Percentiles rank a stretch among this genome's conserved stretches.
These are phyloP conservation scores for Thalpophila matura DNA, from an alignment of 2,888 invertebrate genomes.

Conservation along the genomic window DNA sequence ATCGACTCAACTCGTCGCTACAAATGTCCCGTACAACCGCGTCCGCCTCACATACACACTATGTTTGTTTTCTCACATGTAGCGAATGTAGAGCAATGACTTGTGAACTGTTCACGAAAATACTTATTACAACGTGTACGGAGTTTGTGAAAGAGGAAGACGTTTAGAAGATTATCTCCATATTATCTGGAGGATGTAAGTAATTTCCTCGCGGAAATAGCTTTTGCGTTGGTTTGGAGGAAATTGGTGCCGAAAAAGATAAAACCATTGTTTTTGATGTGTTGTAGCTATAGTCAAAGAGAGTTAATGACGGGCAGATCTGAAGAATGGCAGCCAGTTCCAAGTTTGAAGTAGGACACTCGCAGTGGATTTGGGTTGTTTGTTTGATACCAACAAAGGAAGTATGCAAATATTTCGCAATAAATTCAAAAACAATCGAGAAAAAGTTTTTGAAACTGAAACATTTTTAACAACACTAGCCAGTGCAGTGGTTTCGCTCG, in stretches of 20 bases:
- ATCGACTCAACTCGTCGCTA: neutral
- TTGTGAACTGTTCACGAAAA: slow-evolving; percentile 5
- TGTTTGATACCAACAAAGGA: too few relatives aligned
- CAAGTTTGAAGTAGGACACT: neutral
- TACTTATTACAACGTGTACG: slow-evolving; percentile 4
- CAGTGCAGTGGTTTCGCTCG: too few relatives aligned
- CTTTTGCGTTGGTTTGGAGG: slow-evolving; percentile 23
- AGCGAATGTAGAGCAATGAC: slow-evolving; percentile 14
- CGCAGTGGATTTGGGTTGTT: neutral
- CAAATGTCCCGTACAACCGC: slow-evolving; percentile 1
- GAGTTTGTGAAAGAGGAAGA: slow-evolving; percentile 2
- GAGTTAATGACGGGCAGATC: neutral
- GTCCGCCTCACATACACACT: neutral
- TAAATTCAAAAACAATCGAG: too few relatives aligned
- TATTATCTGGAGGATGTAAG: slow-evolving; percentile 49
- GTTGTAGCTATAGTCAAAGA: neutral
- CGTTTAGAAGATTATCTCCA: slow-evolving; percentile 35
- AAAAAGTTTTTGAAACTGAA: too few relatives aligned
- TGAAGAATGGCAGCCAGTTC: neutral
- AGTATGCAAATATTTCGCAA: too few relatives aligned
- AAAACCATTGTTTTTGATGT: slow-evolving; percentile 40
- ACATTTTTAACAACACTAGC: too few relatives aligned
- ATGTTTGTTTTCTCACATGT: slow-evolving; percentile 12
- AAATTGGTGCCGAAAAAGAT: slow-evolving; percentile 47
- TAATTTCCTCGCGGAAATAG: slow-evolving; percentile 53